Evolutionary conservation across 2,797 vertebrate species (phyloP).

Genomic region (Siniperca undulata): DNA sequence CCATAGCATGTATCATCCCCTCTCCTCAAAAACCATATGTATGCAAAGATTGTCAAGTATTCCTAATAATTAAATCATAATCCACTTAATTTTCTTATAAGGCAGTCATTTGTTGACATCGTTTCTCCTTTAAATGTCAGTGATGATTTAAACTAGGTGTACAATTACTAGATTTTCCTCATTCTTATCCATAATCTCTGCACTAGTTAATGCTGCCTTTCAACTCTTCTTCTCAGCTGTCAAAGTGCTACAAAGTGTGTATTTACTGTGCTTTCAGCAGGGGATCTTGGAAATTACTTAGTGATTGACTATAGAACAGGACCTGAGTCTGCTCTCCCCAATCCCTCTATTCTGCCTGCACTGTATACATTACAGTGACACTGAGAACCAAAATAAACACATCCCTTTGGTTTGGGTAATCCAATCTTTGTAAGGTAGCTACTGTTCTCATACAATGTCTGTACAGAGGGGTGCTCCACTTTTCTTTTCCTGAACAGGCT

Average conservation of each 20-base stretch:
- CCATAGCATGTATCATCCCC: slow-evolving; percentile 38
- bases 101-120: slow-evolving; percentile 55
- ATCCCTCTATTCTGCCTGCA: slow-evolving; percentile 41
- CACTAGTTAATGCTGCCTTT: slow-evolving; percentile 15
- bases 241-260: slow-evolving; percentile 23
- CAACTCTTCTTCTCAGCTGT: slow-evolving; percentile 19
- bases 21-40: slow-evolving; percentile 64
- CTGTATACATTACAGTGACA: slow-evolving; percentile 75
- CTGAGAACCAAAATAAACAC: slow-evolving; percentile 80
- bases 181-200: slow-evolving; percentile 34
- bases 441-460: slow-evolving; percentile 81
- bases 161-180: slow-evolving; percentile 37
- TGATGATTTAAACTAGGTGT: slow-evolving; percentile 37
- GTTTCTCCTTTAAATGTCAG: slow-evolving; percentile 44
- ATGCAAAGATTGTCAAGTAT: slow-evolving; percentile 66
- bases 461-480: slow-evolving; percentile 76
- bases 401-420: slow-evolving; percentile 73
- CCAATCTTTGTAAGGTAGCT: slow-evolving; percentile 78
- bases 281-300: slow-evolving; percentile 59
- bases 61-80: slow-evolving; percentile 47
- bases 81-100: slow-evolving; percentile 20
- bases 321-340: slow-evolving; percentile 49
- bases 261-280: slow-evolving; percentile 34
- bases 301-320: slow-evolving; percentile 61
- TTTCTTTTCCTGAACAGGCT: slow-evolving; percentile 84